Base-by-base conservation (phyloP, 1,140 invertebrate genomes). In the Heterodera schachtii region DNA sequence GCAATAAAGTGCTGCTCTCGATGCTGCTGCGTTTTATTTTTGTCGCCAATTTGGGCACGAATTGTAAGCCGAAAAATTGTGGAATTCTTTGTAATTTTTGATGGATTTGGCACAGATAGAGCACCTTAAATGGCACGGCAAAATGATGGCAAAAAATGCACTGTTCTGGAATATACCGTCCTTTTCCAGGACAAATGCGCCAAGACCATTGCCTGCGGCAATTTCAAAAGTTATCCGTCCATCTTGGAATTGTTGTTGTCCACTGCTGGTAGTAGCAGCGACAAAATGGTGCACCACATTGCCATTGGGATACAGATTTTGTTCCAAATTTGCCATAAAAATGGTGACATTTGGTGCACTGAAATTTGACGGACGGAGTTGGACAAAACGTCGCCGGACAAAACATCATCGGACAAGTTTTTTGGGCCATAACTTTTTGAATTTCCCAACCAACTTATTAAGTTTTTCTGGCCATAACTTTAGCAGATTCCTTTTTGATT, bases 1-100 rank as follows among this genome's bases (percentile, higher is more conserved):
- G 84, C 73, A 0, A 76, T 75, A 60, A 85, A 85, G n/a, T 73
- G 16, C 60, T 85, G 84, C 44, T 85, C 84, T 47, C 79, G 79
- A n/a, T 3, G 8, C 9, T 71, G 41, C 2, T 64, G 57, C 11
- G 16, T 64, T 64, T 64, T 60, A 16, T 60, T 64, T 11, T 9
- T 16, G 13, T 64, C 19, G 16, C 19, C 19, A 11, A 64, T 19
- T 19, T 64, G 13, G 57, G 57, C 16, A 64, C 57, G 57, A n/a
- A 64, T 64, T 13, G 57, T 64, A n/a, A 64, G 69, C 1, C 69
- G 69, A 71, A 71, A 71, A 46, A 71, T 3, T 31, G 11, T 16
- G 41, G 13, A 19, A 43, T 19, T 21, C 21, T 7, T 44, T 21
- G 78, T 3, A 19, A 21, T 1, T 46, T 44, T 47, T 79, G 31